Conservation (phyloP, 2,113 vertebrate species). For the Nothoprocta pentlandii region DNA sequence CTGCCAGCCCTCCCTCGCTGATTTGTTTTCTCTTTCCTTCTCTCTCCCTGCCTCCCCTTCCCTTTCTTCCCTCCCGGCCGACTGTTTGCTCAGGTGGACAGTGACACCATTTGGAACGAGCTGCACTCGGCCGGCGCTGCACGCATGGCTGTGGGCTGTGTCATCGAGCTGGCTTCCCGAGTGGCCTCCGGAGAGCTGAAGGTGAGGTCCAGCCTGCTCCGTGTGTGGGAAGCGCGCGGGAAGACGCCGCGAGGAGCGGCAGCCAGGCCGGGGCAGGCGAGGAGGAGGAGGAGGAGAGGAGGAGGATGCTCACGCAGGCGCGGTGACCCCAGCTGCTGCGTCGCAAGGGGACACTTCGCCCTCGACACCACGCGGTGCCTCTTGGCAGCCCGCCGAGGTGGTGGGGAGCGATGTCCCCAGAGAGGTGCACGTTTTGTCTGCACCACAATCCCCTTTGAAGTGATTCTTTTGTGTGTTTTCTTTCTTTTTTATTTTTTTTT, state of each 20-base stretch:
- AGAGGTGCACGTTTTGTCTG: too few relatives aligned
- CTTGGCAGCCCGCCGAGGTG: not conserved
- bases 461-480: not conserved
- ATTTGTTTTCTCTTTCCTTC: constrained; percentile 84
- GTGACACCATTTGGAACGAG: constrained; percentile 95
- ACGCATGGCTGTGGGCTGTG: constrained; percentile 90
- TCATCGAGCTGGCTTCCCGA: constrained; percentile 87
- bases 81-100: constrained; percentile 99
- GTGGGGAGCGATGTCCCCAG: not conserved
- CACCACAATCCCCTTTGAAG: constrained; percentile 43
- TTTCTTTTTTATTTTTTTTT: not conserved
- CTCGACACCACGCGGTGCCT: not conserved
- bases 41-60: constrained; percentile 51
- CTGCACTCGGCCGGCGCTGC: constrained; percentile 84
- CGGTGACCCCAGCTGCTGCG: not conserved
- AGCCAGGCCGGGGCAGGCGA: not conserved
- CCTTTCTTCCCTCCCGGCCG: constrained; percentile 67
- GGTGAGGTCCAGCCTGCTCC: constrained; percentile 84
- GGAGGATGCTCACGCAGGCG: constrained; percentile 51
- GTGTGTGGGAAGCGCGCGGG: constrained; percentile 80
- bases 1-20: constrained; percentile 90
- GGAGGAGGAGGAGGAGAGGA: not conserved
- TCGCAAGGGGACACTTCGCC: not conserved
- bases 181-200: constrained; percentile 89
- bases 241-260: too few relatives aligned